A percentile compares a stretch with the other conserved stretches of the same genome.
Evolutionary conservation across 2,888 invertebrate genomes (phyloP).

Genomic region (Osedax frankpressi): DNA sequence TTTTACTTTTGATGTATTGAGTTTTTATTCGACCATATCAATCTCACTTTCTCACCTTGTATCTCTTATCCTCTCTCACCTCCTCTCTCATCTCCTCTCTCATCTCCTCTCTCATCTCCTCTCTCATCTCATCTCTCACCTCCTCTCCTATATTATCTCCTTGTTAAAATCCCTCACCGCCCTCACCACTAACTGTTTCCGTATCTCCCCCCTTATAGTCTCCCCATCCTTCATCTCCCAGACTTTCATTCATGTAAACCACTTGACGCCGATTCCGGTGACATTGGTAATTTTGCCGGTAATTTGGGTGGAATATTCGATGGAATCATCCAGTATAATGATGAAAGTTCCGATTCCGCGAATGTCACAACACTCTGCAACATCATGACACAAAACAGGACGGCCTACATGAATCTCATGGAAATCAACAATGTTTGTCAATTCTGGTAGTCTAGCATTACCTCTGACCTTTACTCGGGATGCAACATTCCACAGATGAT

Average conservation of each 20-base stretch:
- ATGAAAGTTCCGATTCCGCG: conserved; percentile 25
- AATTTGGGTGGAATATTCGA: conserved; percentile 31
- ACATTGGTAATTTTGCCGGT: conserved; percentile 28
- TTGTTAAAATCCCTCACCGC: too few species aligned
- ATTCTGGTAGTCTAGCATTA: background rate
- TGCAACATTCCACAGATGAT: background rate
- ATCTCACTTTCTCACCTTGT: too few species aligned
- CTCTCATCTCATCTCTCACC: too few species aligned
- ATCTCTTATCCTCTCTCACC: too few species aligned
- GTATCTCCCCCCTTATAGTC: too few species aligned
- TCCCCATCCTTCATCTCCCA: too few species aligned
- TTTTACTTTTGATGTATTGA: too few species aligned
- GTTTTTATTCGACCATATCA: too few species aligned
- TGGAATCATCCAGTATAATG: conserved; percentile 33
- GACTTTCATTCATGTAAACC: conserved; percentile 32
- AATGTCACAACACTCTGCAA: conserved; percentile 28
- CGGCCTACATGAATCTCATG: conserved; percentile 28
- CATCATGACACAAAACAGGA: conserved; percentile 25
- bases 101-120: too few species aligned
- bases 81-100: too few species aligned
- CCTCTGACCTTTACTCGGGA: background rate
- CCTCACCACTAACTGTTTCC: too few species aligned
- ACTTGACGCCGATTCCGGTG: conserved; percentile 23
- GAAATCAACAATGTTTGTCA: conserved; percentile 28
- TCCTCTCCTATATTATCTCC: too few species aligned